Evolutionary conservation across 1,140 invertebrate species (phyloP).

Genomic region (Streblospio benedicti): DNA sequence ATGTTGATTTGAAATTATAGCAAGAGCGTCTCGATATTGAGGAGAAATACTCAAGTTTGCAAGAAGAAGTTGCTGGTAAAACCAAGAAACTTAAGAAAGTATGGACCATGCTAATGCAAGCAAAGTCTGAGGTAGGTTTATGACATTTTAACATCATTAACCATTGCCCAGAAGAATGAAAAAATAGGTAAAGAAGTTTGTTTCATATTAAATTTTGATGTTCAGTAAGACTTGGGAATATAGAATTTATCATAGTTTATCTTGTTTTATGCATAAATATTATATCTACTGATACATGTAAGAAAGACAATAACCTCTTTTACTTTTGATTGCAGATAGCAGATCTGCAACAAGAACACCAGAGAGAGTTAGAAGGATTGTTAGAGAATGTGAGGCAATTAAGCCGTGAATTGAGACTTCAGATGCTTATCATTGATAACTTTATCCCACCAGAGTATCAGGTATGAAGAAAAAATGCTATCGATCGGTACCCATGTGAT

Average conservation of each 20-base stretch:
- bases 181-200: no score
- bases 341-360: constrained; percentile 86
- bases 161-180: neutral
- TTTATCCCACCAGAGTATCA: constrained; percentile 90
- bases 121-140: constrained; percentile 44
- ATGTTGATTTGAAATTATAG: no score
- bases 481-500: no score
- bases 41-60: constrained; percentile 82
- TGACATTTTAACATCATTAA: neutral
- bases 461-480: constrained; percentile 30
- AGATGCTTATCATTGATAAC: constrained; percentile 69
- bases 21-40: constrained; percentile 89
- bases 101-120: constrained; percentile 46
- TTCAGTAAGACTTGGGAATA: no score
- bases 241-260: neutral
- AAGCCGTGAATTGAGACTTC: constrained; percentile 79
- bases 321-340: constrained; percentile 67
- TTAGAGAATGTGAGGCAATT: constrained; percentile 84
- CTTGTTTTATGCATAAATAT: neutral
- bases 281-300: neutral
- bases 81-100: constrained; percentile 88
- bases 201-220: no score
- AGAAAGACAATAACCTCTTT: no score
- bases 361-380: constrained; percentile 89
- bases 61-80: constrained; percentile 81